Percentiles rank a stretch among this genome's conserved stretches.
Evolutionary conservation across 2,888 invertebrate genomes (phyloP).

Genomic region (Drosophila anceps): DNA sequence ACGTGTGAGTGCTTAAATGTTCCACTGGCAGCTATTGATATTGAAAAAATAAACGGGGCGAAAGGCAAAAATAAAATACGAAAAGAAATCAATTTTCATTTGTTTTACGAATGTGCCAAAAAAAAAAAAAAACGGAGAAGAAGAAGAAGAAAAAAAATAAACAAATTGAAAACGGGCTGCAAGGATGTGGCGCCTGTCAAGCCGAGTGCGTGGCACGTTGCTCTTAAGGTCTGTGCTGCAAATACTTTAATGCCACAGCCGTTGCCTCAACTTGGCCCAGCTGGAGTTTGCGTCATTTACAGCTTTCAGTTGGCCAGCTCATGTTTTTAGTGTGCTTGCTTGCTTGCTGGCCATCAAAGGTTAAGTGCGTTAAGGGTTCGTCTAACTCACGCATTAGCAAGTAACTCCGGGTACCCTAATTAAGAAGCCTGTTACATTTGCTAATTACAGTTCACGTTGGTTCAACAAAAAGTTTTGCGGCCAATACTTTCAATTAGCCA

Average conservation of each 20-base stretch:
- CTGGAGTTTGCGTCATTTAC: slow-evolving; percentile 12
- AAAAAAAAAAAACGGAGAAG: too few species aligned
- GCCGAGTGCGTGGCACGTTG: not conserved
- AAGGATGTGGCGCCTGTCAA: not conserved
- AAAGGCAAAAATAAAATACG: not conserved
- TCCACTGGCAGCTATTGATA: slow-evolving; percentile 18
- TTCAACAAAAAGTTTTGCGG: slow-evolving; percentile 42
- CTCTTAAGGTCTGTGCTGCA: not conserved
- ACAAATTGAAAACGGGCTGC: slow-evolving; percentile 24
- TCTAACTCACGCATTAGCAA: slow-evolving; percentile 39
- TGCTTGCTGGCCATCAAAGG: slow-evolving; percentile 14
- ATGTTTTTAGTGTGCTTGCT: not conserved
- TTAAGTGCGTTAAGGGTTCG: slow-evolving; percentile 6
- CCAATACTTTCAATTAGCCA: slow-evolving; percentile 54
- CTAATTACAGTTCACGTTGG: slow-evolving; percentile 24
- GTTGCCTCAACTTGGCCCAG: not conserved
- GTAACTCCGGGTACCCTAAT: slow-evolving; percentile 38
- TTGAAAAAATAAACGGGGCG: slow-evolving; percentile 15
- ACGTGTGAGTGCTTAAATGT: slow-evolving; percentile 27
- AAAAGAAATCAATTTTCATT: not conserved
- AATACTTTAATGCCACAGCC: slow-evolving; percentile 19
- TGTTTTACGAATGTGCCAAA: slow-evolving; percentile 6
- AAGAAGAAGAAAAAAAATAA: not conserved
- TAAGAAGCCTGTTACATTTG: slow-evolving; percentile 42
- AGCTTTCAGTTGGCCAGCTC: not conserved